These are phyloP conservation scores for Microhierax caerulescens DNA, from an alignment of 2,797 vertebrate species.

Conservation along the genomic window DNA sequence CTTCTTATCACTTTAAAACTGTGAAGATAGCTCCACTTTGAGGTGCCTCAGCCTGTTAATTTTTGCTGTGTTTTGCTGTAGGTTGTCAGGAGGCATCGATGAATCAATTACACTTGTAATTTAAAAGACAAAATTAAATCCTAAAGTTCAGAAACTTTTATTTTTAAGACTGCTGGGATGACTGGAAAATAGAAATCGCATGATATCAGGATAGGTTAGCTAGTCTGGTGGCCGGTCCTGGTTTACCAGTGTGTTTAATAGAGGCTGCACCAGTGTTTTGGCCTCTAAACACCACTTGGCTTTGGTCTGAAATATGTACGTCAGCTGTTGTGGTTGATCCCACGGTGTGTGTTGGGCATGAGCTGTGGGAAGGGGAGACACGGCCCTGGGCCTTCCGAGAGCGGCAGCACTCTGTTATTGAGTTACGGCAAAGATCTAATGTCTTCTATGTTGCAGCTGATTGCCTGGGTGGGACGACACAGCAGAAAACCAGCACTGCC, in stretches of 20 bases:
- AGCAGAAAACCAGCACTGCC: accelerated
- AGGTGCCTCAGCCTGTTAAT: not conserved
- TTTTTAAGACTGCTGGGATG: not conserved
- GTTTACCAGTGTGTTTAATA: not conserved
- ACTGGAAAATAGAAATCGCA: not conserved
- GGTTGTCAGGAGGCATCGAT: not conserved
- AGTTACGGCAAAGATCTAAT: not conserved
- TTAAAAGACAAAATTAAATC: not conserved
- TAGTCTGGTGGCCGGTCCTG: accelerated
- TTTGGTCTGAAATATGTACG: not conserved
- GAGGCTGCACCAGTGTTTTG: not conserved
- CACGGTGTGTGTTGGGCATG: accelerated
- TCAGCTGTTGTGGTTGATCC: not conserved
- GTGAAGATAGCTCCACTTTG: accelerated
- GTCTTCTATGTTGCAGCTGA: not conserved
- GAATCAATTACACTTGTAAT: not conserved
- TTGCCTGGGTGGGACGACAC: not conserved
- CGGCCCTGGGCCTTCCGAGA: not conserved
- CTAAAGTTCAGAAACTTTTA: not conserved
- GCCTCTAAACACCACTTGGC: not conserved
- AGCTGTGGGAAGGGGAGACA: accelerated
- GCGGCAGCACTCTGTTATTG: accelerated
- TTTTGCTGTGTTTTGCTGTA: not conserved
- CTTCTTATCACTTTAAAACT: not conserved
- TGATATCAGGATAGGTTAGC: no score